These are phyloP conservation scores for Eristalis tenax DNA, from an alignment of 2,888 invertebrate species.

Conservation along the genomic window DNA sequence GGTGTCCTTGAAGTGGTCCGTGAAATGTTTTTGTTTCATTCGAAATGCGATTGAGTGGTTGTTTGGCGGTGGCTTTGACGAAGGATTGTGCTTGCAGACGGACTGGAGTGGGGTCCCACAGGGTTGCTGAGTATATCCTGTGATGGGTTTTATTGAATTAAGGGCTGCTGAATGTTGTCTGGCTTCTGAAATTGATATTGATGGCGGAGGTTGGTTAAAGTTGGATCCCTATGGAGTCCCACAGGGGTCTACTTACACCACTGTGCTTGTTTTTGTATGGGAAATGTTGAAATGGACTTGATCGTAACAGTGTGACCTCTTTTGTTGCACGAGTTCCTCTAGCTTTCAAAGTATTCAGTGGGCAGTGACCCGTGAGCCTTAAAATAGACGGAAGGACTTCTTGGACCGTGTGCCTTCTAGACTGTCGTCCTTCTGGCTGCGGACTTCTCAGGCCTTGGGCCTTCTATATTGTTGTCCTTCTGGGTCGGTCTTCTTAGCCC, in stretches of 20 bases:
- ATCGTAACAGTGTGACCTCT: too few relatives aligned
- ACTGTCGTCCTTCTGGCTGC: too few relatives aligned
- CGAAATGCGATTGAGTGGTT: background rate
- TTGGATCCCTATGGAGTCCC: background rate
- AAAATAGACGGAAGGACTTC: too few relatives aligned
- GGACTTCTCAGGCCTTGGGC: too few relatives aligned
- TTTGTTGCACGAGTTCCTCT: too few relatives aligned
- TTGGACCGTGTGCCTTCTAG: too few relatives aligned
- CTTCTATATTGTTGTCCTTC: too few relatives aligned
- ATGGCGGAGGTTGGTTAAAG: background rate
- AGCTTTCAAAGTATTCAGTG: too few relatives aligned
- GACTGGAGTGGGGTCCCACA: background rate
- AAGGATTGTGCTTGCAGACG: background rate
- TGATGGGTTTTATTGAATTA: background rate
- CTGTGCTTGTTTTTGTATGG: too few relatives aligned
- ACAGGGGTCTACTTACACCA: background rate
- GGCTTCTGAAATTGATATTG: background rate
- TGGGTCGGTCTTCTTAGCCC: too few relatives aligned
- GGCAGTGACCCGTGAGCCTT: too few relatives aligned
- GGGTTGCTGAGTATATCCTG: background rate
- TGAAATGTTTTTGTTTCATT: background rate
- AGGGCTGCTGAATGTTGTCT: background rate
- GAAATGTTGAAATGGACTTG: too few relatives aligned
- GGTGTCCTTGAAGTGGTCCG: background rate
- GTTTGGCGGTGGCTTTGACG: background rate